Percentiles rank a stretch among this genome's conserved stretches.
phyloP scores from a whole-genome alignment of 2,888 invertebrate species.

The Caenorhabditis sulstoni region DNA sequence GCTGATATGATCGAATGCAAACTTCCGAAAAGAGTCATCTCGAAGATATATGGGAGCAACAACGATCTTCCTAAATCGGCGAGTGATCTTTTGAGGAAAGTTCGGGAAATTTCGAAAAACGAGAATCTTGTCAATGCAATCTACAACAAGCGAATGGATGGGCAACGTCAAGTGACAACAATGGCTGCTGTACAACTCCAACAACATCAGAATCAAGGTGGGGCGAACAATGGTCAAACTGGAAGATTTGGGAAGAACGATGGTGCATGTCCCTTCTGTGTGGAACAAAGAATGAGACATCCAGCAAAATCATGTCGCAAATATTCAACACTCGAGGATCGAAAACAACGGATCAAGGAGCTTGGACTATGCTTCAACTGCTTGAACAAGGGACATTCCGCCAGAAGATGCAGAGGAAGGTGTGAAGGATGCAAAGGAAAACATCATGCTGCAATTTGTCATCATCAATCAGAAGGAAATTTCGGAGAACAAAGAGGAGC shows the following conservation, averaged over 20 bases:
- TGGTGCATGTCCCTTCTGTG: conserved; percentile 5
- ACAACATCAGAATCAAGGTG: no score
- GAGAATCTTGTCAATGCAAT: background rate
- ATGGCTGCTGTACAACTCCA: background rate
- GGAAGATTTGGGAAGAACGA: no score
- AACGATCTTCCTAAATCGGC: background rate
- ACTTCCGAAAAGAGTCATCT: conserved; percentile 1
- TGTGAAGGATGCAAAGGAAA: background rate
- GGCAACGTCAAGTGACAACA: background rate
- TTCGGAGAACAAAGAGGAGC: no score
- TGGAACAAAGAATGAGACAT: conserved; percentile 4
- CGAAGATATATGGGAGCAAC: background rate
- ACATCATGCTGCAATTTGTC: conserved; percentile 6
- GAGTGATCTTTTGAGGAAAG: background rate
- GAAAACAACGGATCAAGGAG: background rate
- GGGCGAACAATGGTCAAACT: background rate
- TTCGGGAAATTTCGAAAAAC: background rate
- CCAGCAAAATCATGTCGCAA: background rate
- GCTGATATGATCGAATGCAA: background rate
- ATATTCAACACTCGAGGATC: background rate
- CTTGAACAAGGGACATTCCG: background rate
- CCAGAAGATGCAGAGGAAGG: background rate
- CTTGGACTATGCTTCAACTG: background rate
- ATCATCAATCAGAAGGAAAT: no score
- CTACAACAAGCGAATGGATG: background rate